Base-by-base conservation (phyloP, 2,797 vertebrate species). In the Parauchenoglanis punctatus region DNA sequence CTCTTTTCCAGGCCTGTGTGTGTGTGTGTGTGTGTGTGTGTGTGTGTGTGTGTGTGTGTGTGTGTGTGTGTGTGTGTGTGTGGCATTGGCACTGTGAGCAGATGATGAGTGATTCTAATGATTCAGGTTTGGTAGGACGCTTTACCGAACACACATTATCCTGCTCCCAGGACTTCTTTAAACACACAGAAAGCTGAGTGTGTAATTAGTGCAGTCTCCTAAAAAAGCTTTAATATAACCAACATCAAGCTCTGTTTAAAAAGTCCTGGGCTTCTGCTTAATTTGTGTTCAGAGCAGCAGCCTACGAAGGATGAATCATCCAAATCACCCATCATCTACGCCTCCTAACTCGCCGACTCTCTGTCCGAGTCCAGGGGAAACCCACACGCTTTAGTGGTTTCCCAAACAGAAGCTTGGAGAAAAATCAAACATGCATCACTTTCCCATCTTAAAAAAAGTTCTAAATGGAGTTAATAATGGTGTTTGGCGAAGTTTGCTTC, bases 291-390 rank as follows among this genome's bases (percentile, higher is more conserved):
- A 35, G 77, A 40, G 56, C 35, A 3, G 23, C 58, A 4, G 13
- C 54, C 40, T 61, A 83, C 68, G 25, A 56, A 86, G 56, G 68
- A 83, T 83, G 86, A 87, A 63, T 87, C 86, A 87, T 46, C 86
- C 17, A 54, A 76, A 65, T 40, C 80, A 63, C 12, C 8, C 28
- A 46, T 72, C 86, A 63, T 75, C 44, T 82, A 46, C 61, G 81
- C 81, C 80, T 83, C 31, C 80, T n/a, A n/a, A 40, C 23, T 31
- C 23, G 25, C 58, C n/a, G 40, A 31, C 31, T 80, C 76, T 17
- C 76, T 20, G 35, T 23, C 85, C 12, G 13, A n/a, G 75, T 54
- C 76, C 76, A 56, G 76, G 52, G 54, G 49, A 67, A 76, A 73
- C 68, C 80, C 44, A 75, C 44, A 40, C 58, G 40, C 2, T 49